phyloP scores from a whole-genome alignment of 2,113 vertebrate species.

The Brachyistius frenatus region DNA sequence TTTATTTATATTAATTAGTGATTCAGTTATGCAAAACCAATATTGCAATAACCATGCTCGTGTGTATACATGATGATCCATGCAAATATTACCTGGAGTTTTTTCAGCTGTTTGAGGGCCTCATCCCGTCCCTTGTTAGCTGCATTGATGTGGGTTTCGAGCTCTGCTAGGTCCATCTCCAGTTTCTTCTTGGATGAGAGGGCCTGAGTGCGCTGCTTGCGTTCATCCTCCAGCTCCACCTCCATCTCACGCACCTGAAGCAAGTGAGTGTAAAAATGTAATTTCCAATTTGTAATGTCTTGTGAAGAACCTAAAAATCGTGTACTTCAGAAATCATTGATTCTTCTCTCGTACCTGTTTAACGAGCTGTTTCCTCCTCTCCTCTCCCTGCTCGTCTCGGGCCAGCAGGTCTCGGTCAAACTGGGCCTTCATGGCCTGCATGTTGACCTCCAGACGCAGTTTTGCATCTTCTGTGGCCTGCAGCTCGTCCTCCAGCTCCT shows the following conservation, averaged over 20 bases:
- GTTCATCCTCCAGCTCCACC: slow-evolving; percentile 92
- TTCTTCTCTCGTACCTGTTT: slow-evolving; percentile 86
- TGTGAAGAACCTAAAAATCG: no score
- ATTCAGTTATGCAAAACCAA: background rate
- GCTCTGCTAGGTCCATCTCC: slow-evolving; percentile 92
- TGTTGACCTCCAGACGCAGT: slow-evolving; percentile 96
- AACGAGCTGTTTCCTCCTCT: slow-evolving; percentile 94
- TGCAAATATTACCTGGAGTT: slow-evolving; percentile 88
- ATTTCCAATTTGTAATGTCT: no score
- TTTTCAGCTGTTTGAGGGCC: slow-evolving; percentile 94
- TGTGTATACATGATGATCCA: no score
- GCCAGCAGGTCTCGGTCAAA: slow-evolving; percentile 94
- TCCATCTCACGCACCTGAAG: slow-evolving; percentile 95
- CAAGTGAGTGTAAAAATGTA: background rate
- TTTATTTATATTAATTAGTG: no score
- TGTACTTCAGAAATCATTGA: no score
- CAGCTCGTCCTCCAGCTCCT: slow-evolving; percentile 97
- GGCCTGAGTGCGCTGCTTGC: slow-evolving; percentile 90
- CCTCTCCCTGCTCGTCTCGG: slow-evolving; percentile 95
- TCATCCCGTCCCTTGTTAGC: slow-evolving; percentile 95
- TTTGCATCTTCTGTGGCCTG: slow-evolving; percentile 98
- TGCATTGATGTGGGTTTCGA: slow-evolving; percentile 90
- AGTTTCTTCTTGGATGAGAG: slow-evolving; percentile 93
- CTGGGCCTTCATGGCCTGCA: slow-evolving; percentile 98
- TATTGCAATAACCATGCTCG: background rate